Evolutionary conservation across 2,113 vertebrate species (phyloP), one percentile per base, ranked within the genome.

Genomic region (Syngnathoides biaculeatus): DNA sequence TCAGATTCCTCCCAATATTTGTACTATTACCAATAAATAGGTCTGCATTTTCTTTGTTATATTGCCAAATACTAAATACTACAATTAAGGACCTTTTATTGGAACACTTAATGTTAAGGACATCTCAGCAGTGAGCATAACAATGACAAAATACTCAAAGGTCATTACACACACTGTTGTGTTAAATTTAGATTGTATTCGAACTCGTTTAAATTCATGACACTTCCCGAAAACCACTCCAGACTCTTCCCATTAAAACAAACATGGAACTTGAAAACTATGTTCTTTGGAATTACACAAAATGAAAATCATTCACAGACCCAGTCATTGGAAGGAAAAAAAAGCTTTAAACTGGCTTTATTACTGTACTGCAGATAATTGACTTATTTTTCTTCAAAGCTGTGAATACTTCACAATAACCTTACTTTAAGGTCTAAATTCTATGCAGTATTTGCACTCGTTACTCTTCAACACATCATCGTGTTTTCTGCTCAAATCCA

Each of bases 401-500:
- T 43, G 42, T 48, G 15, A 48, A 57, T 30, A 2, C 8, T 9
- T 52, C 48, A 52, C n/a, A n/a, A 11, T 22, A n/a, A 52, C 9
- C 48, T 52, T 20, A 10, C 19, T 52, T 50, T 9, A 52, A n/a
- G 48, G 48, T 48, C 61, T 38, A 27, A 17, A 74, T 59, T 72
- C 65, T 45, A 15, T 13, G 35, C 24, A 17, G 14, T 63, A 13
- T 15, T 24, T 68, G 53, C 1, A 62, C 73, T 70, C 59, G 39
- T 13, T 75, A 74, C 13, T 27, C 74, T 65, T 15, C 39, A 53
- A 67, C 65, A 76, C 9, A 57, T 57, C 17, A n/a, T 22, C 8
- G 48, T 63, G 78, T 77, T 69, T 75, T 67, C 58, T 65, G 53
- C 27, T 56, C 53, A 64, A 66, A 45, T 65, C 55, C 9, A 66